Base-by-base conservation (phyloP, 2,113 vertebrate species). In the Oncorhynchus nerka region DNA sequence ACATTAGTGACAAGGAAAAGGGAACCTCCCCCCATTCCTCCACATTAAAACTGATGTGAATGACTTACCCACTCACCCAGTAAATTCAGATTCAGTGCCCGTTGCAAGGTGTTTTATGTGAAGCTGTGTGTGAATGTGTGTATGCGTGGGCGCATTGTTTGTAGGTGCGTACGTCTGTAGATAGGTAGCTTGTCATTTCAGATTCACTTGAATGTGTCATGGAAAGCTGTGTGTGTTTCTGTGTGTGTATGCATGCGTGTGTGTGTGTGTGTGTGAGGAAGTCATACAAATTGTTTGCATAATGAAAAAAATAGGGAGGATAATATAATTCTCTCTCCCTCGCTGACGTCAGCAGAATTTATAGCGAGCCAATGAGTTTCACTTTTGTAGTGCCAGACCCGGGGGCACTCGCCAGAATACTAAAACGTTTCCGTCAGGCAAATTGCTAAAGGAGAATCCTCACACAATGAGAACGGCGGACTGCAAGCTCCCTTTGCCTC, bases 271-370 rank as follows among this genome's bases (percentile, higher is more conserved):
- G 28, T 20, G 48, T 70, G 51, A 45, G 22, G 16, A 12, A 20
- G 28, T 22, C 51, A 59, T 26, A 45, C 32, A 64, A 51, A 65
- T 70, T 5, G n/a, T 64, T 62, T 57, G 62, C 19, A 39, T 51
- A 77, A 75, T 61, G 62, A 26, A 70, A 49, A 70, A 26, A 5
- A 49, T 6, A 70, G 13, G 19, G 22, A n/a, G 39, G 57, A 8
- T 24, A n/a, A 22, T 7, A 59, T 59, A 32, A 68, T 39, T 28
- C 16, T 75, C 71, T 19, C 51, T 65, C 45, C 24, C 22, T 13
- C 39, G 24, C 20, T 79, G 83, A 84, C 83, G 79, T 84, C 77
- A 81, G 68, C 71, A n/a, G 76, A 71, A 81, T 68, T 64, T 64
- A 67, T 62, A 75, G 77, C 28, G 68, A 79, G 72, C 74, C 83